These are phyloP conservation scores for Mirza zaza DNA, from an alignment of 2,113 vertebrate genomes.

Conservation along the genomic window DNA sequence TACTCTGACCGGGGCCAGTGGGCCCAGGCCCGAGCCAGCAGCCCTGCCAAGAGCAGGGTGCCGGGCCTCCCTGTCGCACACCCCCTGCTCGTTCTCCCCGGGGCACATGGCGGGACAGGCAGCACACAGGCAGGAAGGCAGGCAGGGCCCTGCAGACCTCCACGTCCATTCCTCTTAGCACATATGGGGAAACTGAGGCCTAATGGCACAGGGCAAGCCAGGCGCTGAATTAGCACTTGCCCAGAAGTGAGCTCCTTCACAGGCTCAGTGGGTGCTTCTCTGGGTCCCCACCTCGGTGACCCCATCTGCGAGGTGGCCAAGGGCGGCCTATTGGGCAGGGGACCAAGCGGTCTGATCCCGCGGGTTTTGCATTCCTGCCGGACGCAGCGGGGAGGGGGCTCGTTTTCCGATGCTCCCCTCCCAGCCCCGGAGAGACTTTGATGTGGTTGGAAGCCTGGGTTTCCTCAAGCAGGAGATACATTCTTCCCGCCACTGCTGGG, in stretches of 20 bases:
- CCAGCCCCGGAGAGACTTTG: neutral
- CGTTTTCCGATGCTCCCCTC: neutral
- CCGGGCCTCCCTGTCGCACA: neutral
- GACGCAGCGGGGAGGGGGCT: neutral
- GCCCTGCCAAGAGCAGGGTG: neutral
- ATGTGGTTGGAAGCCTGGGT: constrained; percentile 52
- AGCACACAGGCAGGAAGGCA: neutral
- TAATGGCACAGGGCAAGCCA: neutral
- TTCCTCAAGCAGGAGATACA: constrained; percentile 12
- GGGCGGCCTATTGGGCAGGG: neutral
- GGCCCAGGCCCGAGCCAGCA: neutral
- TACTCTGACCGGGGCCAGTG: neutral
- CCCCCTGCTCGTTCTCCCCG: neutral
- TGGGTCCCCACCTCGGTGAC: neutral
- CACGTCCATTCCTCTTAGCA: neutral
- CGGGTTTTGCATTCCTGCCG: neutral
- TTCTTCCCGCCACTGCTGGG: neutral
- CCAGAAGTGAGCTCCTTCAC: neutral
- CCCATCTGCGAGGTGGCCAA: neutral
- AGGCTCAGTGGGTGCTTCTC: neutral
- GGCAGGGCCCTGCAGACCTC: neutral
- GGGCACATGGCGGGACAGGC: too few species aligned
- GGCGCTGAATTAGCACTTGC: neutral
- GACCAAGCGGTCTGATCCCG: neutral
- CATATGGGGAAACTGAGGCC: neutral